Evolutionary conservation across 2,113 vertebrate species (phyloP).

Genomic region (Cepphus grylle): DNA sequence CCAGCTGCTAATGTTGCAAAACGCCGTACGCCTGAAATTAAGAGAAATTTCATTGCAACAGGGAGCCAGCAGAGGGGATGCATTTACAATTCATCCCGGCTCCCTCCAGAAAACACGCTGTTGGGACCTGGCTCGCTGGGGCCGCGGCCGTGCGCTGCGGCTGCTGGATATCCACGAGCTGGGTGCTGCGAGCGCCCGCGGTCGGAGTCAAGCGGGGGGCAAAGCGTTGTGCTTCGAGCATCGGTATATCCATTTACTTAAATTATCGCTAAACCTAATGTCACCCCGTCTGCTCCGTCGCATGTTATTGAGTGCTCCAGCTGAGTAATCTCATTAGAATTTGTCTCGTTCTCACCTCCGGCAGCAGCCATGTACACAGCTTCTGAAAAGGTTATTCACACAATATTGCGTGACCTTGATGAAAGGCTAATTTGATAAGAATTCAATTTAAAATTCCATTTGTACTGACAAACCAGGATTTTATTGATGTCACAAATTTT

Average conservation of each 20-base stretch:
- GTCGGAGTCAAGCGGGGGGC: neutral
- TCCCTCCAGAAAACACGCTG: neutral
- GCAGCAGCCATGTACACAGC: constrained; percentile 37
- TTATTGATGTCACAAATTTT: constrained; percentile 56
- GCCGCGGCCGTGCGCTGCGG: neutral
- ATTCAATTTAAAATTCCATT: constrained; percentile 68
- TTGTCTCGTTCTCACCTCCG: constrained; percentile 5
- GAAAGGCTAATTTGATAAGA: constrained; percentile 69
- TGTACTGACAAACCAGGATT: constrained; percentile 43
- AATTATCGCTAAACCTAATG: neutral
- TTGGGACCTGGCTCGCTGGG: neutral
- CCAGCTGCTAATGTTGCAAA: neutral
- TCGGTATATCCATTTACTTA: neutral
- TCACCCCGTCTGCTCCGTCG: neutral
- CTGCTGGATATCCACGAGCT: neutral
- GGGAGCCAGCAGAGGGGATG: neutral
- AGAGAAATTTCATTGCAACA: neutral
- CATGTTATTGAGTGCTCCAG: constrained; percentile 16
- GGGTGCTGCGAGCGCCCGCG: neutral
- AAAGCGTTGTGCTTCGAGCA: neutral
- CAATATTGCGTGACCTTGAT: constrained; percentile 48
- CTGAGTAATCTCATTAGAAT: constrained; percentile 33
- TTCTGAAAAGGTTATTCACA: constrained; percentile 48
- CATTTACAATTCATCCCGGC: neutral
- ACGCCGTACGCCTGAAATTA: neutral